These are phyloP conservation scores for Gisinianus flammeolus DNA, from an alignment of 2,888 invertebrate genomes.

Conservation along the genomic window DNA sequence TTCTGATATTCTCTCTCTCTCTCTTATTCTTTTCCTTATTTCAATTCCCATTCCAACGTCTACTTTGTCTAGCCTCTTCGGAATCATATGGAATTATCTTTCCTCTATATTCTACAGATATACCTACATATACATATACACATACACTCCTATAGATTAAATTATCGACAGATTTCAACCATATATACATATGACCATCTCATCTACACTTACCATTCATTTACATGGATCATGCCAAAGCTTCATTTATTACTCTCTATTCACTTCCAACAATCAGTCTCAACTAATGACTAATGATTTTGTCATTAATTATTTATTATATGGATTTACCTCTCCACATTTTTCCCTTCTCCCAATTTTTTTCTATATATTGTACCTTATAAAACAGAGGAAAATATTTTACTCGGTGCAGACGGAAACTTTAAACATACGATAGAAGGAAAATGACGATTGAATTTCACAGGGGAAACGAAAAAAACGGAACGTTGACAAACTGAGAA, in stretches of 20 bases:
- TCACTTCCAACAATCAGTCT: too few species aligned
- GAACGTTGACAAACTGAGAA: too few species aligned
- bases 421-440: too few species aligned
- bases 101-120: neutral
- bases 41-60: neutral
- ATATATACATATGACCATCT: neutral
- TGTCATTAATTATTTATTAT: neutral
- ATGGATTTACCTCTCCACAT: neutral
- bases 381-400: too few species aligned
- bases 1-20: neutral
- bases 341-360: neutral
- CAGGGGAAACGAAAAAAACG: too few species aligned
- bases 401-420: too few species aligned
- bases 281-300: neutral
- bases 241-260: neutral
- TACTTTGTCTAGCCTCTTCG: neutral
- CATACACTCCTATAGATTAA: neutral
- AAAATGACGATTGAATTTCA: too few species aligned
- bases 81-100: too few species aligned
- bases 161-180: neutral
- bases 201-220: neutral
- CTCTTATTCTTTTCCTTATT: neutral
- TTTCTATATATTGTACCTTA: too few species aligned
- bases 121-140: neutral
- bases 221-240: neutral